Conservation (phyloP, 2,888 invertebrate species). For the Margaritifera margaritifera region DNA sequence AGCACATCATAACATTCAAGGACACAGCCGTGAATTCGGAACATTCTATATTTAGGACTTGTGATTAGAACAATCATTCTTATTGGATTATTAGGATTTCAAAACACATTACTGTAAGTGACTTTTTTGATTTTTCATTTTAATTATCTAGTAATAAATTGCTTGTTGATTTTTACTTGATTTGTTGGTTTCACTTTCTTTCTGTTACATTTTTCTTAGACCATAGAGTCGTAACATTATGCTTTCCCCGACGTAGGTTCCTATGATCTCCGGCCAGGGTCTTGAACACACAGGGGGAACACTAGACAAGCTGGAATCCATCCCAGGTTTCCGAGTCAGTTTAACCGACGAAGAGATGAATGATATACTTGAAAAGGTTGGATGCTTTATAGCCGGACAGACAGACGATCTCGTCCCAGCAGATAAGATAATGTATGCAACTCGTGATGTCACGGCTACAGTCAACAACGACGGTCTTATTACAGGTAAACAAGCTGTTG, state of each 20-base stretch:
- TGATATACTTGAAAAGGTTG: constrained; percentile 68
- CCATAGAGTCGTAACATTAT: too few species aligned
- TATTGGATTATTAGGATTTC: too few species aligned
- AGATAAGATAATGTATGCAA: constrained; percentile 74
- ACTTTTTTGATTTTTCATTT: too few species aligned
- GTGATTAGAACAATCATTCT: too few species aligned
- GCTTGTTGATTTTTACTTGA: too few species aligned
- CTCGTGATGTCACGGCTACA: constrained; percentile 75
- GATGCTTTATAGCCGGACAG: constrained; percentile 76
- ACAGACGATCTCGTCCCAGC: constrained; percentile 74
- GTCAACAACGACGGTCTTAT: constrained; percentile 74
- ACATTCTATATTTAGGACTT: too few species aligned
- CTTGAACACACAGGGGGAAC: constrained; percentile 76
- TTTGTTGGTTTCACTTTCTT: too few species aligned
- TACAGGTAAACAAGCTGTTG: constrained; percentile 65
- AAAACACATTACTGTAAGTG: too few species aligned
- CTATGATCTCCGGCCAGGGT: constrained; percentile 76
- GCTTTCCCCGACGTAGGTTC: constrained; percentile 65
- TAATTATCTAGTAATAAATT: too few species aligned
- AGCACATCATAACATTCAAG: too few species aligned
- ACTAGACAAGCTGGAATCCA: constrained; percentile 76
- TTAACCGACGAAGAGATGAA: constrained; percentile 66
- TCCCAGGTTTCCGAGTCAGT: constrained; percentile 73
- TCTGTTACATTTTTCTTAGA: too few species aligned
- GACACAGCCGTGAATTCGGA: too few species aligned